phyloP scores from a whole-genome alignment of 2,888 invertebrate genomes.

The Crioceris asparagi region DNA sequence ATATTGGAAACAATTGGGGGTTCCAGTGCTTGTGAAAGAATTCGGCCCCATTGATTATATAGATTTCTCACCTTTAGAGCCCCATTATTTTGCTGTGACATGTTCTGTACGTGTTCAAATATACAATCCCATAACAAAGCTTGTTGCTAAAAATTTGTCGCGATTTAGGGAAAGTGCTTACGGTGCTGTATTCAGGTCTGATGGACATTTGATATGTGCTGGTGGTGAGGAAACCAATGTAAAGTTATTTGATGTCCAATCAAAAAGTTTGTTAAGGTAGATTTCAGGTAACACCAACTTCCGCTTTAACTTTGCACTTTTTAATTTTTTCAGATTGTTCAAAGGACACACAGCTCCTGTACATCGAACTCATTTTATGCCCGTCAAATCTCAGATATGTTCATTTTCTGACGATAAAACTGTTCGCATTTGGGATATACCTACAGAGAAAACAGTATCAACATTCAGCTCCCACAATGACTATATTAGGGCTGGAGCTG shows the following conservation, averaged over 20 bases:
- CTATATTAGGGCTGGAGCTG: slow-evolving; percentile 75
- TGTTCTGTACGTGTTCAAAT: slow-evolving; percentile 81
- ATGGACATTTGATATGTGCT: slow-evolving; percentile 73
- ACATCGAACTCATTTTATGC: slow-evolving; percentile 73
- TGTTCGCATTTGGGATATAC: slow-evolving; percentile 83
- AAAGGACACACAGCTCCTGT: slow-evolving; percentile 73
- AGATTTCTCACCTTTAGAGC: slow-evolving; percentile 81
- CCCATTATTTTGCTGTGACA: slow-evolving; percentile 86
- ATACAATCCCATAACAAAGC: slow-evolving; percentile 77
- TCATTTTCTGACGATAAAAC: slow-evolving; percentile 90
- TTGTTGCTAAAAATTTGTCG: slow-evolving; percentile 70
- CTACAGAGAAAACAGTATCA: slow-evolving; percentile 62
- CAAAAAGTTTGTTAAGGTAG: slow-evolving; percentile 60
- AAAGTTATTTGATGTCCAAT: slow-evolving; percentile 78
- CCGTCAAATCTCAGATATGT: slow-evolving; percentile 64
- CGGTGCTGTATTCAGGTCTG: slow-evolving; percentile 72
- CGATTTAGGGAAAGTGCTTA: slow-evolving; percentile 75
- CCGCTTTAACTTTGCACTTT: neutral
- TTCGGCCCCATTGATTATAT: slow-evolving; percentile 86
- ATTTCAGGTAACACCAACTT: too few relatives aligned
- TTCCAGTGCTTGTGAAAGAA: slow-evolving; percentile 81
- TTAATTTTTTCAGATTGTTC: slow-evolving; percentile 49
- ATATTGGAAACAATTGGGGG: slow-evolving; percentile 81
- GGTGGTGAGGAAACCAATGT: slow-evolving; percentile 85
- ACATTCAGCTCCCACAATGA: slow-evolving; percentile 62